Percentiles rank a stretch among this genome's conserved stretches.
phyloP scores from a whole-genome alignment of 2,888 invertebrate genomes.

The Diarsia rubi region DNA sequence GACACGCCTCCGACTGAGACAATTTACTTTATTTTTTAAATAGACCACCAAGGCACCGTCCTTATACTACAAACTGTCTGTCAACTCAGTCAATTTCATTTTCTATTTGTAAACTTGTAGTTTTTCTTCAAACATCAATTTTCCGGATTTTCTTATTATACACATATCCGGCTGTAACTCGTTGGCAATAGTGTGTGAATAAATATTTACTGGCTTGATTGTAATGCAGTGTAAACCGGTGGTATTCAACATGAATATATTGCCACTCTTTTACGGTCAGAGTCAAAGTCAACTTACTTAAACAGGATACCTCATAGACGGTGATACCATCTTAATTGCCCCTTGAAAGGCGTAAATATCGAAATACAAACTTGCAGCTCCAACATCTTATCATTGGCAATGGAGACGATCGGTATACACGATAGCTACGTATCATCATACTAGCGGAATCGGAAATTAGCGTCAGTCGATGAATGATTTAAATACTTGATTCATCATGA shows the following conservation, averaged over 20 bases:
- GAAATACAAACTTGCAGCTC: conserved; percentile 47
- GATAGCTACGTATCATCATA: conserved; percentile 22
- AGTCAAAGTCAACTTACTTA: conserved; percentile 70
- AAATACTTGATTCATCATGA: conserved; percentile 27
- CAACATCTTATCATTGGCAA: conserved; percentile 41
- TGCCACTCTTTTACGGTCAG: conserved; percentile 44
- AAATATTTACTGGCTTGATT: conserved; percentile 49
- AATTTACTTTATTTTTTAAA: conserved; percentile 59
- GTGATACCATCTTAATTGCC: conserved; percentile 30
- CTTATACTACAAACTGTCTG: conserved; percentile 26
- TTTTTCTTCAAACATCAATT: conserved; percentile 5
- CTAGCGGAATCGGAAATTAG: conserved; percentile 37
- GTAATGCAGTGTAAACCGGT: conserved; percentile 54
- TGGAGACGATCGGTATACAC: conserved; percentile 6
- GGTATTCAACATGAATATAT: conserved; percentile 39
- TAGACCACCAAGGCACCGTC: conserved; percentile 39
- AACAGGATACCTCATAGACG: conserved; percentile 69
- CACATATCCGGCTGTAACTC: conserved; percentile 16
- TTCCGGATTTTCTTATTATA: conserved; percentile 10
- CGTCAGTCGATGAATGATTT: conserved; percentile 44
- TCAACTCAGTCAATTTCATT: conserved; percentile 25
- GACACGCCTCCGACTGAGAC: conserved; percentile 58
- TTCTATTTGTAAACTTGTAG: conserved; percentile 24
- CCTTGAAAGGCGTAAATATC: conserved; percentile 37
- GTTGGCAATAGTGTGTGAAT: conserved; percentile 19